phyloP scores from a whole-genome alignment of 2,113 vertebrate genomes.

The Urocolius indicus region DNA sequence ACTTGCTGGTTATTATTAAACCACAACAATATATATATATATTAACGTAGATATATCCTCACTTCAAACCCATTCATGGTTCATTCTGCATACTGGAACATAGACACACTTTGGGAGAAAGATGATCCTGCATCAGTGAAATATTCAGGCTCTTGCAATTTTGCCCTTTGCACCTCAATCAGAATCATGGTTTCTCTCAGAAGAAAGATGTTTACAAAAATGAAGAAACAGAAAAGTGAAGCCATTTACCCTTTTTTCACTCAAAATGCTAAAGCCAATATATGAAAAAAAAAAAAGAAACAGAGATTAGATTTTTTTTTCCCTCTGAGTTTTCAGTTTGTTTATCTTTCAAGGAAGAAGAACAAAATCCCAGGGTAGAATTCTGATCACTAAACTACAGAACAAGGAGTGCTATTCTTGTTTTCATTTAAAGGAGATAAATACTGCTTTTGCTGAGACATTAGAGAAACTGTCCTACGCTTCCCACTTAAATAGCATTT shows the following conservation, averaged over 20 bases:
- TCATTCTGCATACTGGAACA: background rate
- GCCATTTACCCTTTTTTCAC: background rate
- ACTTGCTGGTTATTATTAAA: too few relatives aligned
- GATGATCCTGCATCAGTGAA: background rate
- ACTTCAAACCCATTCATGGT: background rate
- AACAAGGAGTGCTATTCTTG: background rate
- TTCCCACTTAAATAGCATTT: background rate
- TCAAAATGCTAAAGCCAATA: background rate
- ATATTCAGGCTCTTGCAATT: background rate
- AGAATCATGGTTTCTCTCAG: background rate
- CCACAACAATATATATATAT: too few relatives aligned
- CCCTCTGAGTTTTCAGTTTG: background rate
- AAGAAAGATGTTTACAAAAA: background rate
- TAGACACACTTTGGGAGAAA: background rate
- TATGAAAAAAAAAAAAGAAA: background rate
- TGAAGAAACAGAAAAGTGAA: background rate
- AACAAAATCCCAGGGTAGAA: background rate
- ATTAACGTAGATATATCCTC: background rate
- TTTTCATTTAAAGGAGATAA: conserved; percentile 34
- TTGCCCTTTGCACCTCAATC: background rate
- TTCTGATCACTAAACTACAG: background rate
- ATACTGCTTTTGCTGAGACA: background rate
- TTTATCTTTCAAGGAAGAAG: conserved; percentile 2
- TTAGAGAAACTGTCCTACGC: background rate
- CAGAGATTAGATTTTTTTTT: background rate